Percentiles rank a stretch among this genome's conserved stretches.
Conservation (phyloP, 2,888 invertebrate species). For the Yponomeuta sedellus region DNA sequence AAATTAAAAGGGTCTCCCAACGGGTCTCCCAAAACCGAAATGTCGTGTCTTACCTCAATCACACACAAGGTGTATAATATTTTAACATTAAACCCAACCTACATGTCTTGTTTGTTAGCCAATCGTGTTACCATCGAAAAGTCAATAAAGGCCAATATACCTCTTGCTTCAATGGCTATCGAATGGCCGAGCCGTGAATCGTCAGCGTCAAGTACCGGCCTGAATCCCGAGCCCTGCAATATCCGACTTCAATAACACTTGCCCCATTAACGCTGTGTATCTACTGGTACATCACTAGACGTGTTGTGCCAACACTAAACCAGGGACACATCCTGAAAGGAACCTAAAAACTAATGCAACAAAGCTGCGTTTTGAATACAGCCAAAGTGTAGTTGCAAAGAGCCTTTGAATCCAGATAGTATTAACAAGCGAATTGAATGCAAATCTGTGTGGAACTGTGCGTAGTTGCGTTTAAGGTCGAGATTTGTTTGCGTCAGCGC, state of each 20-base stretch:
- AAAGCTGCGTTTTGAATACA: slow-evolving; percentile 2
- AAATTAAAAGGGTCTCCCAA: too few species aligned
- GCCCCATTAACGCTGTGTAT: slow-evolving; percentile 62
- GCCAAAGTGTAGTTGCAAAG: background rate
- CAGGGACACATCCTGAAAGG: slow-evolving; percentile 26
- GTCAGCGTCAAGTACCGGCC: slow-evolving; percentile 16
- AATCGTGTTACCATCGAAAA: background rate
- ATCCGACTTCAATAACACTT: slow-evolving; percentile 68
- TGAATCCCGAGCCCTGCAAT: slow-evolving; percentile 36
- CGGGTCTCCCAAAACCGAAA: too few species aligned
- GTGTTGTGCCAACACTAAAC: slow-evolving; percentile 35
- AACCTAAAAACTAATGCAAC: slow-evolving; percentile 26
- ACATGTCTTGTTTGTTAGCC: too few species aligned
- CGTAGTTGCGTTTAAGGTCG: background rate
- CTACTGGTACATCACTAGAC: slow-evolving; percentile 49
- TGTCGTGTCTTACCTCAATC: too few species aligned
- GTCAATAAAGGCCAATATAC: background rate
- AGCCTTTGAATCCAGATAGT: background rate
- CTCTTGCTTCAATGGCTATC: background rate
- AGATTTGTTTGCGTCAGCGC: background rate
- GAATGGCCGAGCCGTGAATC: background rate
- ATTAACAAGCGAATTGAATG: background rate
- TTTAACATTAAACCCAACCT: too few species aligned
- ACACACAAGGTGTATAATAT: too few species aligned
- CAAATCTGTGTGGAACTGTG: background rate